Evolutionary conservation across 2,113 vertebrate genomes (phyloP), one percentile per base, ranked within the genome.

Genomic region (Gadus chalcogrammus): DNA sequence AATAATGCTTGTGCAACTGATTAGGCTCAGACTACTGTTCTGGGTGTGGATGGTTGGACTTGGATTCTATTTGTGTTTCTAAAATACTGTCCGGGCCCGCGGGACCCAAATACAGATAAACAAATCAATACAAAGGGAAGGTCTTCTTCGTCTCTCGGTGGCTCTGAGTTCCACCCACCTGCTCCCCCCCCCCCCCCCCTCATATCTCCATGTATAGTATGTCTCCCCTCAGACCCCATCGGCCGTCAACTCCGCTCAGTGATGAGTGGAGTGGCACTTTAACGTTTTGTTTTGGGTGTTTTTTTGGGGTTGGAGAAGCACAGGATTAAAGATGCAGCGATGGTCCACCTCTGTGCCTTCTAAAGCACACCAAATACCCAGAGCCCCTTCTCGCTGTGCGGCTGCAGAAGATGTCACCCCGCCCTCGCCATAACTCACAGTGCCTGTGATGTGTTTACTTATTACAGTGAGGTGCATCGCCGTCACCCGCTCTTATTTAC

Each of bases 401-500:
- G 52, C 67, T 65, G 79, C 85, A 79, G 83, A 89, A 88, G 89
- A 90, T 91, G 91, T 91, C 85, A 89, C 85, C 76, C 72, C 60
- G 69, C 79, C 79, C 74, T 59, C n/a, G 80, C 83, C 85, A 91
- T 92, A 91, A 92, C 92, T 92, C 87, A 89, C 82, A 82, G 65
- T 73, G 80, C 67, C 73, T 88, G 83, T 87, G 86, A 89, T 90
- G 79, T 88, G 83, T 91, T 90, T 92, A 91, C 84, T 90, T 89
- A 91, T 89, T 90, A 90, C 82, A 86, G 86, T 76, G 71, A 83
- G 83, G 77, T 66, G 82, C 88, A 83, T 83, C 75, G 63, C 80
- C 88, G 87, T 87, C 85, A 86, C 76, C 83, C 81, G 70, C 71
- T 75, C 81, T 77, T 84, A 84, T 89, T 86, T 83, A 87, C 80